Evolutionary conservation across 2,113 vertebrate genomes (phyloP), one percentile per base, ranked within the genome.

Genomic region (Chelonoidis abingdonii): DNA sequence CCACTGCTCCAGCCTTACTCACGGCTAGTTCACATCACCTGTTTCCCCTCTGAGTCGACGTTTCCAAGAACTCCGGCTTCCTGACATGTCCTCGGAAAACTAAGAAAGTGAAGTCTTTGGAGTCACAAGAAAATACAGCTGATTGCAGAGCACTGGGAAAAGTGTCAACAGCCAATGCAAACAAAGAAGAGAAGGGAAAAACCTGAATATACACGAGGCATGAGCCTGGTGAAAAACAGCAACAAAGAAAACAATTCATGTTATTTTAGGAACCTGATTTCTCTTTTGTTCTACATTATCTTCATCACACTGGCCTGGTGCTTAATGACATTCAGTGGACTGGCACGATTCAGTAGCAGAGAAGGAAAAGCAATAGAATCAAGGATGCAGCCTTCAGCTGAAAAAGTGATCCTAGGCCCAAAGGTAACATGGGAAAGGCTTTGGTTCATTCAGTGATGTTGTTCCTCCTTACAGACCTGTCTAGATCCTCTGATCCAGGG

Each of bases 11-110:
- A 81, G 91, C 92, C 87, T 97, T 96, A 90, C 89, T 97, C 95
- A 96, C 83, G 90, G 93, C 5, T 8, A 95, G 80, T 80, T 95
- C 95, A 83, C 91, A 97, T 98, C 97, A 97, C 97, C 95, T 97
- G 97, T 87, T 97, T 98, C 96, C 95, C 96, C 87, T 94, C 3
- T 86, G 95, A 97, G 92, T 27, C 27, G 91, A 96, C 89, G 75
- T 98, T 97, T 96, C 97, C 97, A 97, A 97, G 89, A 95, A 92
- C 27, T 90, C 92, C 93, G 95, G 90, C 96, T 97, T 95, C 91
- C 92, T 93, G 89, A 91, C 31, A 13, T 35, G 59, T 17, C 41
- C 31, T 44, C 95, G 94, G 95, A 95, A 96, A 93, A 87, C 17
- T 22, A 80, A 94, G 86, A 96, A 86, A 88, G 81, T 87, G 79